phyloP scores from a whole-genome alignment of 2,113 vertebrate genomes.

The Saimiri boliviensis region DNA sequence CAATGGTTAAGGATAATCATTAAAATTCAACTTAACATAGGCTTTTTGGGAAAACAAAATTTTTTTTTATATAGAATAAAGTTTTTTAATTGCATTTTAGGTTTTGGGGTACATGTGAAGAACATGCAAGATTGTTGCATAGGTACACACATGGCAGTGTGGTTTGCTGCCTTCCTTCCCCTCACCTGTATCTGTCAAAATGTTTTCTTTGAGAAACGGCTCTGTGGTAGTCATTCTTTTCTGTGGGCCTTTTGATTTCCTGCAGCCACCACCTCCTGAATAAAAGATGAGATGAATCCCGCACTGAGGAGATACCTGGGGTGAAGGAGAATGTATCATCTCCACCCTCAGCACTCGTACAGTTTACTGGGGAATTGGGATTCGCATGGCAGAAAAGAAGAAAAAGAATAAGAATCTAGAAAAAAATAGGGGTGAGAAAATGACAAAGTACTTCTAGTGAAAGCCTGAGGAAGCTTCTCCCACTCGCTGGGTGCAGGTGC shows the following conservation, averaged over 20 bases:
- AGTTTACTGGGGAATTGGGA: not conserved
- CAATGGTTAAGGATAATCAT: not conserved
- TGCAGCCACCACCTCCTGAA: fast-evolving
- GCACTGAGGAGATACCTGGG: too few species aligned
- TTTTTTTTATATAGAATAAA: too few species aligned
- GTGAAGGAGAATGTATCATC: not conserved
- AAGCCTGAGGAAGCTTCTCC: not conserved
- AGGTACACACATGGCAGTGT: too few species aligned
- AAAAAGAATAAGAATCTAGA: not conserved
- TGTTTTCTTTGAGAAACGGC: not conserved
- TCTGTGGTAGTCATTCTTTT: not conserved
- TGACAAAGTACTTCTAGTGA: not conserved
- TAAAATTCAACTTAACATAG: not conserved
- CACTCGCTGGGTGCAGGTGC: not conserved
- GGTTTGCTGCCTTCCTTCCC: too few species aligned
- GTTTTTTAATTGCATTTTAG: too few species aligned
- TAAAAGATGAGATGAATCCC: not conserved
- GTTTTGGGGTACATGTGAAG: too few species aligned
- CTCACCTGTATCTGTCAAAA: too few species aligned
- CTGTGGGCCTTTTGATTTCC: not conserved
- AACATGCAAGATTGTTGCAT: too few species aligned
- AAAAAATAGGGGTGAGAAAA: not conserved
- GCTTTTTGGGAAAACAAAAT: not conserved
- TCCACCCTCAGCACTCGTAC: not conserved
- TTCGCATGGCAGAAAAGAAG: not conserved